Percentiles rank a stretch among this genome's conserved stretches.
These are phyloP conservation scores for Ammodytes marinus DNA, from an alignment of 2,113 vertebrate species.

Conservation along the genomic window DNA sequence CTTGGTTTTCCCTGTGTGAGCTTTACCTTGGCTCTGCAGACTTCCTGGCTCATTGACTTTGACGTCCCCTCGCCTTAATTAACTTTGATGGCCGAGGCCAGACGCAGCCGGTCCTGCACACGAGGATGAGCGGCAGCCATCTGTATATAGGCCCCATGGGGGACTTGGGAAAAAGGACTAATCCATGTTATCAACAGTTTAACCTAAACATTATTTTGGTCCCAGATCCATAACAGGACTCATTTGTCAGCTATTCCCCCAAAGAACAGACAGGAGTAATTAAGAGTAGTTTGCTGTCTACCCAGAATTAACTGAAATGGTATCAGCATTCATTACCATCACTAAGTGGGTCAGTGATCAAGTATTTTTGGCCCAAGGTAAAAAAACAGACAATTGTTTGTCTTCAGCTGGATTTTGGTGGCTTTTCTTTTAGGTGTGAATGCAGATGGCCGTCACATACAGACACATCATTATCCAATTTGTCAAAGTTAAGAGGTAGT, in stretches of 20 bases:
- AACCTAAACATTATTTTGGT: slow-evolving; percentile 28
- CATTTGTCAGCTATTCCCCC: slow-evolving; percentile 25
- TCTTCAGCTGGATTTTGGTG: background rate
- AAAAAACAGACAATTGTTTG: background rate
- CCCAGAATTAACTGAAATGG: slow-evolving; percentile 13
- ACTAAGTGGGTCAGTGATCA: background rate
- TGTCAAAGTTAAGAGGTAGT: slow-evolving; percentile 14
- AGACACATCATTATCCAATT: slow-evolving; percentile 29
- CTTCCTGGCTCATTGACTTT: slow-evolving; percentile 30
- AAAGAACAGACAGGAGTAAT: slow-evolving; percentile 42
- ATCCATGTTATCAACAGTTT: slow-evolving; percentile 27
- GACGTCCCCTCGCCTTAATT: slow-evolving; percentile 33
- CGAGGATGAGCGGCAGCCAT: background rate
- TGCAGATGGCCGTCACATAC: slow-evolving; percentile 8
- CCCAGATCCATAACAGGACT: slow-evolving; percentile 18
- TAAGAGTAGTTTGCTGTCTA: slow-evolving; percentile 34
- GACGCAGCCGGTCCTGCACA: slow-evolving; percentile 9
- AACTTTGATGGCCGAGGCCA: slow-evolving; percentile 19
- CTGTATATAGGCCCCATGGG: background rate
- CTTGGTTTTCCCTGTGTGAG: background rate
- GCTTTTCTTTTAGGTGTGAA: background rate
- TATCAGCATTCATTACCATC: slow-evolving; percentile 28
- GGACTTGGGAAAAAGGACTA: slow-evolving; percentile 29
- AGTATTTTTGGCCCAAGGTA: background rate
- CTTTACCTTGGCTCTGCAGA: background rate